Conservation (phyloP, 2,888 invertebrate species). For the Agrenia bidenticulata region DNA sequence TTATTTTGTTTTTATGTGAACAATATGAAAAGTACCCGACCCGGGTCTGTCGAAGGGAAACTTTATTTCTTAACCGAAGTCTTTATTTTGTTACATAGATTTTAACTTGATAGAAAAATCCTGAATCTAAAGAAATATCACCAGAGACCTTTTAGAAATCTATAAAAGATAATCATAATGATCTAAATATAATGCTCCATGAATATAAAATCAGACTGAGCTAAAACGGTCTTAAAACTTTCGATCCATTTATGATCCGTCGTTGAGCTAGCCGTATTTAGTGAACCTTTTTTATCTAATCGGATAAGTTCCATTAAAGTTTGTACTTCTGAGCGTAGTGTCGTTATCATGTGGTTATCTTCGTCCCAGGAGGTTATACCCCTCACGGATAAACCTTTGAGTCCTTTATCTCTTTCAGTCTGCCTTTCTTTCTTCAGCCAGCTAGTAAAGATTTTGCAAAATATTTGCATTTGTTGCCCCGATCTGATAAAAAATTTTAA, state of each 20-base stretch:
- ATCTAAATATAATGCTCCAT: background rate
- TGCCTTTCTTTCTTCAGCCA: slow-evolving; percentile 20
- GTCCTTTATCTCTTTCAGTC: slow-evolving; percentile 14
- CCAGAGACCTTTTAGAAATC: too few species aligned
- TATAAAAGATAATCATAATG: too few species aligned
- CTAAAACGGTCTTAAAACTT: background rate
- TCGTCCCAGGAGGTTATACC: background rate
- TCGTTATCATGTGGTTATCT: background rate
- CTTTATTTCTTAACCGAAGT: too few species aligned
- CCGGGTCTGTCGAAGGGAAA: too few species aligned
- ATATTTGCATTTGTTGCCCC: slow-evolving; percentile 24
- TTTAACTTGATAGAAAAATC: too few species aligned
- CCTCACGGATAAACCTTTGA: slow-evolving; percentile 13
- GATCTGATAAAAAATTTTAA: slow-evolving; percentile 22
- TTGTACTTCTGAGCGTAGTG: background rate
- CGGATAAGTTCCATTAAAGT: background rate
- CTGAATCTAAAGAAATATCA: too few species aligned
- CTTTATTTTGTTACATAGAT: too few species aligned
- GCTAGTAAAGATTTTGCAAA: slow-evolving; percentile 11
- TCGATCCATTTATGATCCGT: slow-evolving; percentile 1
- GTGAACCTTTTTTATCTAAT: background rate
- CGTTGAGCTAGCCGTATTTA: background rate
- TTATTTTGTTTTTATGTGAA: too few species aligned
- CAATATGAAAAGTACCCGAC: too few species aligned
- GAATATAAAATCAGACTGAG: slow-evolving; percentile 12